Evolutionary conservation across 2,113 vertebrate genomes (phyloP).

Genomic region (Syngnathus typhle): DNA sequence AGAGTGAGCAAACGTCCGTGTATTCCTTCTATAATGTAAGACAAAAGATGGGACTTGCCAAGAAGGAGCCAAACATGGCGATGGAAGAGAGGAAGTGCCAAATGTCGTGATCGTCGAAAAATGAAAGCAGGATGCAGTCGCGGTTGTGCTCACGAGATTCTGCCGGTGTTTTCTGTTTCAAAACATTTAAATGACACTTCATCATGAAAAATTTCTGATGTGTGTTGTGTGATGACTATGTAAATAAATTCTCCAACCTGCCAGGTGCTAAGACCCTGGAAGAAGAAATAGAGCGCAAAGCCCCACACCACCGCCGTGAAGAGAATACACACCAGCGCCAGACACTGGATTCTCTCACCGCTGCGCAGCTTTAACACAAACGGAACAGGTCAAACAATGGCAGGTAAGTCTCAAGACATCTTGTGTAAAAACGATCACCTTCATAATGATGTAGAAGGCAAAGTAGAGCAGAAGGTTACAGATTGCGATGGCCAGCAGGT

Average conservation of each 20-base stretch:
- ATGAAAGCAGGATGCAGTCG: conserved; percentile 88
- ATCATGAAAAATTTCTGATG: neutral
- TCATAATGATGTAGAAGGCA: conserved; percentile 99
- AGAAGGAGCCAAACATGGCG: conserved; percentile 96
- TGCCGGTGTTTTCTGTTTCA: conserved; percentile 85
- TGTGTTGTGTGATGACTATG: neutral
- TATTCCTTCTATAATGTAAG: no score
- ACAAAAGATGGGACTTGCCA: conserved; percentile 68
- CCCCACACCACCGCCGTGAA: conserved; percentile 94
- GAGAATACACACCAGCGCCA: conserved; percentile 84
- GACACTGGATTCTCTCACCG: conserved; percentile 83
- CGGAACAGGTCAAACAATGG: neutral
- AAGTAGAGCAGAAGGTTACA: conserved; percentile 98
- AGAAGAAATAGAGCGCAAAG: conserved; percentile 96
- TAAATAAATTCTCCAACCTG: conserved; percentile 74
- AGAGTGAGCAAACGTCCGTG: neutral
- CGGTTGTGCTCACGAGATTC: conserved; percentile 96
- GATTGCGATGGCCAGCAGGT: conserved; percentile 94
- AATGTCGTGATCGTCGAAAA: conserved; percentile 96
- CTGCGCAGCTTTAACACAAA: conserved; percentile 66
- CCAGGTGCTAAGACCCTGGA: conserved; percentile 98
- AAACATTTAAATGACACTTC: neutral
- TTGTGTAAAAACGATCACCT: conserved; percentile 66
- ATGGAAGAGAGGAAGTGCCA: conserved; percentile 99
- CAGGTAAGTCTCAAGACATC: neutral